These are phyloP conservation scores for Eutolmus rufibarbis DNA, from an alignment of 2,888 invertebrate species.

Conservation along the genomic window DNA sequence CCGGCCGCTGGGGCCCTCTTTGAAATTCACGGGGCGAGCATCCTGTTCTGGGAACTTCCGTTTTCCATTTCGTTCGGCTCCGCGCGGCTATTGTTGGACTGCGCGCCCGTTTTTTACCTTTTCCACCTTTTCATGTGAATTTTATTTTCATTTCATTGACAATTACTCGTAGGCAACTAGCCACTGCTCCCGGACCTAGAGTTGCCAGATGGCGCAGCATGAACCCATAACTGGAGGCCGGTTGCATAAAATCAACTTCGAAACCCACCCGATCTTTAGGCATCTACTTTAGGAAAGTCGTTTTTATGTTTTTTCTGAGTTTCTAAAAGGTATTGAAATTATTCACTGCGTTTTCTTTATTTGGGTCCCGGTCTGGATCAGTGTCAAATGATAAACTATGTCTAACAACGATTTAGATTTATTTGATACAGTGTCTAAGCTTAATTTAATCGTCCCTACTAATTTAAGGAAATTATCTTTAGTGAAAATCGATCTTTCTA, in stretches of 20 bases:
- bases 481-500: too few species aligned
- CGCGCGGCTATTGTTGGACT: constrained; percentile 18
- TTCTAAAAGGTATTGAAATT: background rate
- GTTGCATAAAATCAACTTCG: background rate
- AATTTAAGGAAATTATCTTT: too few species aligned
- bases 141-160: constrained; percentile 36
- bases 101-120: background rate
- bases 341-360: background rate
- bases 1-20: constrained; percentile 10
- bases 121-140: constrained; percentile 29
- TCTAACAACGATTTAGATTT: too few species aligned
- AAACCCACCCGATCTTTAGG: background rate
- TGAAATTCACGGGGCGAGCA: constrained; percentile 44
- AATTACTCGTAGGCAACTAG: background rate
- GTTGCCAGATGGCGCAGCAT: background rate
- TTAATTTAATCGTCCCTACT: too few species aligned
- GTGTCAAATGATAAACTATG: too few species aligned
- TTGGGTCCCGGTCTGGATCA: too few species aligned
- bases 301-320: background rate
- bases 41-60: constrained; percentile 48
- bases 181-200: background rate
- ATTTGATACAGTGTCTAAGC: too few species aligned
- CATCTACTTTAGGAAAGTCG: background rate
- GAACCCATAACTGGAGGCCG: background rate
- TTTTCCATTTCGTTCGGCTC: constrained; percentile 45